Conservation (phyloP, 2,113 vertebrate genomes). For the Cyprinodon tularosa region DNA sequence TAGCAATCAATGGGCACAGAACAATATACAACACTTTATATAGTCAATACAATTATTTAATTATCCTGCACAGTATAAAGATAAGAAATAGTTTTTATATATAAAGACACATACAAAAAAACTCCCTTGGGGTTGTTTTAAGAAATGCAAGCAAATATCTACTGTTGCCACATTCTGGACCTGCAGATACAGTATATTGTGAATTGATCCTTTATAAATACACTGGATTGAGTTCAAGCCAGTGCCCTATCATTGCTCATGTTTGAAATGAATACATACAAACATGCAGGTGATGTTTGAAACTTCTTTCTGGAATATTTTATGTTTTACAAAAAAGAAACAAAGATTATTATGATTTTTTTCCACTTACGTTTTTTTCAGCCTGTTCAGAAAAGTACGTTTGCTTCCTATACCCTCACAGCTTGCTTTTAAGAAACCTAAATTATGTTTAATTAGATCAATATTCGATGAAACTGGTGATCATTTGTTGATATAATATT, state of each 20-base stretch:
- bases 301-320: neutral
- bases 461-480: too few relatives aligned
- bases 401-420: too few relatives aligned
- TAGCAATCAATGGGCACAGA: constrained; percentile 3
- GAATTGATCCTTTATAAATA: too few relatives aligned
- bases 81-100: neutral
- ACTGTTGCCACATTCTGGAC: too few relatives aligned
- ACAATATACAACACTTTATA: neutral
- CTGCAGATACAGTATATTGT: too few relatives aligned
- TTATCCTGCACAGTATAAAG: neutral
- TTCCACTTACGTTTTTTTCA: too few relatives aligned
- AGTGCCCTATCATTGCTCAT: neutral
- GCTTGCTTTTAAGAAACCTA: too few relatives aligned
- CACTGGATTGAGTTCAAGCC: neutral
- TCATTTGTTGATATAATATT: too few relatives aligned
- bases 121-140: neutral
- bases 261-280: neutral
- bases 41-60: constrained; percentile 24
- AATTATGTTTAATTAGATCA: too few relatives aligned
- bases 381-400: too few relatives aligned
- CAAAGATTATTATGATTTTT: too few relatives aligned
- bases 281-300: neutral
- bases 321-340: neutral
- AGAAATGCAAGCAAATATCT: too few relatives aligned
- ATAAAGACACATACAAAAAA: neutral